Evolutionary conservation across 53 echinoderm and acorn worm species (phyloP).

Genomic region (Apostichopus leukothele): DNA sequence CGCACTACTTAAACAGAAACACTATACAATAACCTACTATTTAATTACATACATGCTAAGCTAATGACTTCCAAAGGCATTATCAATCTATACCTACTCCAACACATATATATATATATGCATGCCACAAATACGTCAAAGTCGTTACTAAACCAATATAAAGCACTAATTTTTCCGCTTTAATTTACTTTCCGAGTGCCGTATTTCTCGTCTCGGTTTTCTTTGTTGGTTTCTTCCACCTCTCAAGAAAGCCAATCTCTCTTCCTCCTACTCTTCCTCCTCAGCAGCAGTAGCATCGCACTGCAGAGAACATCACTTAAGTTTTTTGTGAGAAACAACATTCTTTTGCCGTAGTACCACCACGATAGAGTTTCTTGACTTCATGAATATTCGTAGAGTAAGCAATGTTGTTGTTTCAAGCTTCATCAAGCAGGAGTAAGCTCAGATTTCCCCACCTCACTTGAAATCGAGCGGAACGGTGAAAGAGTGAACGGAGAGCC

Average conservation of each 20-base stretch:
- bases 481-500: not conserved
- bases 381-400: constrained; percentile 36
- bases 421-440: constrained; percentile 22
- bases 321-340: not conserved
- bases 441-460: constrained; percentile 19
- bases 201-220: not conserved
- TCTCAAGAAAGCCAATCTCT: not conserved
- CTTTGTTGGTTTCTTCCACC: not conserved
- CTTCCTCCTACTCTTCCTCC: not conserved
- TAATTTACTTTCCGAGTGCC: not conserved
- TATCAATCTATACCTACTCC: no score
- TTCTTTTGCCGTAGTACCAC: not conserved
- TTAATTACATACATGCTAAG: no score
- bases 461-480: not conserved
- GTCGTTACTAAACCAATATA: not conserved
- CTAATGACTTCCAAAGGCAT: no score
- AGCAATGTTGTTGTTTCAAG: constrained; percentile 7
- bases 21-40: no score
- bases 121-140: no score
- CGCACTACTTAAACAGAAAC: no score
- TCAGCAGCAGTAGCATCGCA: not conserved
- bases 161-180: not conserved
- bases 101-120: no score
- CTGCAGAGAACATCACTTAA: not conserved
- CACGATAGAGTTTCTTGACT: constrained; percentile 24